Conservation (phyloP, 2,797 vertebrate genomes). For the Garrulus glandarius region DNA sequence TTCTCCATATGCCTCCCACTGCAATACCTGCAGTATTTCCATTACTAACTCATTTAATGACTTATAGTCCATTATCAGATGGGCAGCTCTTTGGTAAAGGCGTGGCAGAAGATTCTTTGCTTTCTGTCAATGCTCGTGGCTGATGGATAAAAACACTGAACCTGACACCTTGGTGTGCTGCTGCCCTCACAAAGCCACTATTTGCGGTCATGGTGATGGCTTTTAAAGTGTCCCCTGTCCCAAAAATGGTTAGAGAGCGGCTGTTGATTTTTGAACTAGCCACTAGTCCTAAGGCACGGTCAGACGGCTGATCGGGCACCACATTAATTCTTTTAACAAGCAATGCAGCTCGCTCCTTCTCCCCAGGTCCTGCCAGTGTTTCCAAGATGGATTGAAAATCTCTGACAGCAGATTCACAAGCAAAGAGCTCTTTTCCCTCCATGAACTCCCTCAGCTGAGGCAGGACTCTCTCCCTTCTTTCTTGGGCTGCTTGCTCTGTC, state of each 20-base stretch:
- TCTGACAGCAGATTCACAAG: conserved; percentile 86
- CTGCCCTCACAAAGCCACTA: conserved; percentile 92
- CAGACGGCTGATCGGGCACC: conserved; percentile 88
- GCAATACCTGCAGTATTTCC: not conserved
- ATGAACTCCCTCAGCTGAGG: conserved; percentile 88
- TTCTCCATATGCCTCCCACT: not conserved
- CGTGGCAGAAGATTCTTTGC: conserved; percentile 88
- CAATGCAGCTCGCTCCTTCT: conserved; percentile 82
- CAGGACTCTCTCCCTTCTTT: conserved; percentile 85
- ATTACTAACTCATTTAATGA: not conserved
- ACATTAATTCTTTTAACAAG: conserved; percentile 81
- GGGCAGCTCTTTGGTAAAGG: conserved; percentile 72
- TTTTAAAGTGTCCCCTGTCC: conserved; percentile 88
- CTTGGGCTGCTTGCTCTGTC: conserved; percentile 91
- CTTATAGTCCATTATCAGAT: not conserved
- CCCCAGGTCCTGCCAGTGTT: conserved; percentile 87
- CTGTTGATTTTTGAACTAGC: conserved; percentile 89
- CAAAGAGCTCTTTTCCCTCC: conserved; percentile 90
- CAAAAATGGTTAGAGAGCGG: conserved; percentile 91
- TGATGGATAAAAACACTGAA: conserved; percentile 95
- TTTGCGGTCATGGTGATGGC: conserved; percentile 96
- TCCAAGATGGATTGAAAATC: conserved; percentile 92
- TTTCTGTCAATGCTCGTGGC: conserved; percentile 92
- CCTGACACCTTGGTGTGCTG: conserved; percentile 90
- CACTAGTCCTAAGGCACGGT: conserved; percentile 83